phyloP scores from a whole-genome alignment of 2,797 vertebrate genomes.

The Cirrhinus mrigala region DNA sequence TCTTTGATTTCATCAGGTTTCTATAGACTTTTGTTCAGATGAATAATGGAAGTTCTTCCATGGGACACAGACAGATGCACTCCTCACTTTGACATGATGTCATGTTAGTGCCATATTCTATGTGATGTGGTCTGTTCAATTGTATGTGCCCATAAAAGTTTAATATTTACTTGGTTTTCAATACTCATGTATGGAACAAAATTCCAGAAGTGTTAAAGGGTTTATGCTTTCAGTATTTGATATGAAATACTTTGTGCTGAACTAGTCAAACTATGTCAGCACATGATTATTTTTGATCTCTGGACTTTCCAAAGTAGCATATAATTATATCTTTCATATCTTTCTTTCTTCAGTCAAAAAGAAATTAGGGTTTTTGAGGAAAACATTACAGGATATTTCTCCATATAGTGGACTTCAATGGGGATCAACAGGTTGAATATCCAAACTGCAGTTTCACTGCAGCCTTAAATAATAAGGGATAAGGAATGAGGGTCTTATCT shows the following conservation, averaged over 20 bases:
- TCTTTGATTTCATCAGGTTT: constrained; percentile 47
- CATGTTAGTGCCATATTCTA: background rate
- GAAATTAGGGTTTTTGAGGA: no score
- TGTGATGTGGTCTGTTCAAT: background rate
- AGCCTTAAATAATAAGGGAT: no score
- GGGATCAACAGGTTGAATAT: no score
- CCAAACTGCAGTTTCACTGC: no score
- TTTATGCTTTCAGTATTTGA: background rate
- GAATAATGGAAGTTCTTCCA: constrained; percentile 27
- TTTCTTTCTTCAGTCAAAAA: no score
- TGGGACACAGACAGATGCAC: background rate
- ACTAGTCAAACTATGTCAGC: background rate
- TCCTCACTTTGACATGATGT: background rate
- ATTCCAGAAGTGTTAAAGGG: background rate
- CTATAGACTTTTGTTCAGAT: constrained; percentile 42
- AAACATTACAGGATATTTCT: no score
- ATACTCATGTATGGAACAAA: no score
- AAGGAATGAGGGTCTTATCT: no score
- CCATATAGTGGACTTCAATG: no score
- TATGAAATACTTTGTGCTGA: background rate
- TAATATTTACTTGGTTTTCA: background rate
- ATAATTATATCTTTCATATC: no score
- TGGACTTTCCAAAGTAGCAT: background rate
- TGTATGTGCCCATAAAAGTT: background rate
- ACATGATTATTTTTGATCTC: background rate